phyloP scores from a whole-genome alignment of 1,140 invertebrate genomes.

The Dreissena polymorpha region DNA sequence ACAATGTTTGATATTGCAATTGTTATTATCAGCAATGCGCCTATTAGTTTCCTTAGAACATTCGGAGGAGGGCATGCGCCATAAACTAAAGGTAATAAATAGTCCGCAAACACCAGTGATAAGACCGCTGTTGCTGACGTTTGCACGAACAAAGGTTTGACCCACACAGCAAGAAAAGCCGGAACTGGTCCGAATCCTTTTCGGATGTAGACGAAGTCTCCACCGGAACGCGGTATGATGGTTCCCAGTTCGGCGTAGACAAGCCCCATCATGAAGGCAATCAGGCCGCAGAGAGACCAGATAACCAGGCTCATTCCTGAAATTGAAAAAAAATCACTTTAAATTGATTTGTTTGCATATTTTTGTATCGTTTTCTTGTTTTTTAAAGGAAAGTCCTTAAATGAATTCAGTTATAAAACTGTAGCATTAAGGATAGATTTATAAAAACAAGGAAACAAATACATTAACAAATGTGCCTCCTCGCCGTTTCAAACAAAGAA shows the following conservation, averaged over 20 bases:
- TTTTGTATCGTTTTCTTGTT: too few species aligned
- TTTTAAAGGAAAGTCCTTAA: too few species aligned
- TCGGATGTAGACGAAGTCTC: conserved; percentile 61
- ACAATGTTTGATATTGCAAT: conserved; percentile 46
- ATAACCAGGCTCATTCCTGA: conserved; percentile 36
- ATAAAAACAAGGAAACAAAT: too few species aligned
- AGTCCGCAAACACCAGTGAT: conserved; percentile 54
- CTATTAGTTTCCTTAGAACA: conserved; percentile 22
- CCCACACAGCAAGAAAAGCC: conserved; percentile 58
- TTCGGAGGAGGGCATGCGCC: conserved; percentile 25
- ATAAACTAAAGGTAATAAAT: conserved; percentile 41
- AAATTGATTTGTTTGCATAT: too few species aligned
- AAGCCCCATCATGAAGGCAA: conserved; percentile 35
- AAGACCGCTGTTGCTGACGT: conserved; percentile 81
- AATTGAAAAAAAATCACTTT: background rate
- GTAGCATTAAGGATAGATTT: too few species aligned
- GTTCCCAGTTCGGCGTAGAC: conserved; percentile 63
- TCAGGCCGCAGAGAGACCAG: conserved; percentile 28
- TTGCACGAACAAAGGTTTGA: conserved; percentile 83
- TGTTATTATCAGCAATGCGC: conserved; percentile 11
- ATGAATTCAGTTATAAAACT: too few species aligned
- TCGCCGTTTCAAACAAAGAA: too few species aligned
- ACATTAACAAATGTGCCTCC: too few species aligned
- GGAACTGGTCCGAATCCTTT: conserved; percentile 50
- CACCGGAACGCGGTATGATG: conserved; percentile 54